These are phyloP conservation scores for Agrotis segetum DNA, from an alignment of 2,888 invertebrate species.

Conservation along the genomic window DNA sequence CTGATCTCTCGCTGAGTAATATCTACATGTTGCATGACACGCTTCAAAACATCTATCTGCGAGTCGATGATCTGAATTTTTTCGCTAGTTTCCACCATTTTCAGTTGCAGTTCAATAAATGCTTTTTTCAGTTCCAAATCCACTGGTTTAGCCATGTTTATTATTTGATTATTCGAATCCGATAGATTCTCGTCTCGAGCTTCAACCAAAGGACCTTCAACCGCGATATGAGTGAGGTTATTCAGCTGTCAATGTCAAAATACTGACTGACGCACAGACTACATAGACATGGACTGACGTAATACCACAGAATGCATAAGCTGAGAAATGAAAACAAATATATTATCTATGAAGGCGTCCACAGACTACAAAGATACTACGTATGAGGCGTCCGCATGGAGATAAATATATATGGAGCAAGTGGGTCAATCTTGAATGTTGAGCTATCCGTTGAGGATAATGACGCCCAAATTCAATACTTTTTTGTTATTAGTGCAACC, in stretches of 20 bases:
- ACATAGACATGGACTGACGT: no score
- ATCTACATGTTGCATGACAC: conserved; percentile 93
- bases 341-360: no score
- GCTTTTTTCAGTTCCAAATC: conserved; percentile 93
- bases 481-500: no score
- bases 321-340: no score
- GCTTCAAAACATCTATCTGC: conserved; percentile 93
- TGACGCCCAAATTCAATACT: no score
- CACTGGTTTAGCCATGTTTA: conserved; percentile 86
- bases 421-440: no score
- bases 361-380: no score
- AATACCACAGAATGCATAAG: no score
- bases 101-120: conserved; percentile 95
- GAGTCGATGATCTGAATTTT: conserved; percentile 95
- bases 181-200: background rate
- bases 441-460: no score
- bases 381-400: no score
- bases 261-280: no score
- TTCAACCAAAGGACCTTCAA: background rate
- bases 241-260: conserved; percentile 19
- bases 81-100: conserved; percentile 95
- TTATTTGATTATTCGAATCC: background rate
- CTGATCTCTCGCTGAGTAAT: conserved; percentile 93
- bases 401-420: no score
- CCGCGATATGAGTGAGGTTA: background rate